phyloP scores from a whole-genome alignment of 2,888 invertebrate species.

The Cheilosia urbana region DNA sequence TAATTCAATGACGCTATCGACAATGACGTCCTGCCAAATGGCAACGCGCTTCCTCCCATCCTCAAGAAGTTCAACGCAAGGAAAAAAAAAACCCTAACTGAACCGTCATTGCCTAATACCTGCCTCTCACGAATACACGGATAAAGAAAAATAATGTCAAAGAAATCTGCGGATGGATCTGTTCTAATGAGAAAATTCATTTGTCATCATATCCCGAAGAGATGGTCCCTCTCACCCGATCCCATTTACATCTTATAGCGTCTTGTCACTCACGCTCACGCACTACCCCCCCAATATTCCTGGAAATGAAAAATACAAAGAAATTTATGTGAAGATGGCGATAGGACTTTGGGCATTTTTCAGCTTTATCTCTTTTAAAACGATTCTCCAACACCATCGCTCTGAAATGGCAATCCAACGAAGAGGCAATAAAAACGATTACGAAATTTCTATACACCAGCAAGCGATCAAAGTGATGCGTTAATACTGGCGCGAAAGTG shows the following conservation, averaged over 20 bases:
- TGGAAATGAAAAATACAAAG: constrained; percentile 63
- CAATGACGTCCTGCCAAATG: constrained; percentile 47
- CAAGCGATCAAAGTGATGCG: constrained; percentile 62
- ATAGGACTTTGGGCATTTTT: constrained; percentile 38
- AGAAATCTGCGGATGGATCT: constrained; percentile 45
- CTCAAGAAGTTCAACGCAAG: background rate
- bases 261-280: background rate
- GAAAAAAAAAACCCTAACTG: constrained; percentile 44
- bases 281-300: background rate
- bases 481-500: constrained; percentile 59
- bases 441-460: constrained; percentile 17
- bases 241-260: background rate
- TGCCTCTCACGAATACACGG: constrained; percentile 19
- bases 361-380: constrained; percentile 46
- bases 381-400: background rate
- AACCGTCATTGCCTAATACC: constrained; percentile 50
- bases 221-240: constrained; percentile 3
- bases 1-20: constrained; percentile 68
- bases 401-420: constrained; percentile 14
- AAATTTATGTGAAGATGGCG: constrained; percentile 40
- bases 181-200: constrained; percentile 72
- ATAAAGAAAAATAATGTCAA: constrained; percentile 11
- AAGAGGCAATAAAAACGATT: constrained; percentile 12
- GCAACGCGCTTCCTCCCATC: background rate
- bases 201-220: constrained; percentile 67